phyloP scores from a whole-genome alignment of 2,888 invertebrate genomes.

The Oligia fasciuncula region DNA sequence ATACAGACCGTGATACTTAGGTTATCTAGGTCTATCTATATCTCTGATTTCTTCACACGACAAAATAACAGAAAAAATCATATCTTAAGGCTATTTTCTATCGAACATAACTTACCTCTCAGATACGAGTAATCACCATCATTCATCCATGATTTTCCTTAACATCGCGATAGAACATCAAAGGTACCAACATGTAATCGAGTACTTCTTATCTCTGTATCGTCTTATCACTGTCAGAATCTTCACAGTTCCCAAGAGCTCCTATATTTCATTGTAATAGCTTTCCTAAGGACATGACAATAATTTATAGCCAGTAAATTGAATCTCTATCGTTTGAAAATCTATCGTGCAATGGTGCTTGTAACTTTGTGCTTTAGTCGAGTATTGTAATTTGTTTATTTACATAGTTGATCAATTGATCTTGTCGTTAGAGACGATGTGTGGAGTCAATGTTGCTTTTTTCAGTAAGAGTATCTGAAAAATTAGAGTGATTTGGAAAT shows the following conservation, averaged over 20 bases:
- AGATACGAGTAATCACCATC: conserved; percentile 1
- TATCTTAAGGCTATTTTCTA: background rate
- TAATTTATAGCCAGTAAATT: conserved; percentile 77
- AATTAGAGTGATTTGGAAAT: background rate
- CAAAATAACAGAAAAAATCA: background rate
- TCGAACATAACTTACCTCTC: background rate
- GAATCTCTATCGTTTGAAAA: conserved; percentile 76
- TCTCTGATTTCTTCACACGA: background rate
- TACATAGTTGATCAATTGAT: conserved; percentile 35
- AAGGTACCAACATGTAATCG: conserved; percentile 31
- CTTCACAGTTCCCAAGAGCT: conserved; percentile 63
- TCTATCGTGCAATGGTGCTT: conserved; percentile 70
- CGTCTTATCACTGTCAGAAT: conserved; percentile 69
- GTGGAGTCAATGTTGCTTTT: background rate
- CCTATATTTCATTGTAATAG: conserved; percentile 76
- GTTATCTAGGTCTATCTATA: too few species aligned
- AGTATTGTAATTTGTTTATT: conserved; percentile 64
- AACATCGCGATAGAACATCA: conserved; percentile 8
- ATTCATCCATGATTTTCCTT: conserved; percentile 8
- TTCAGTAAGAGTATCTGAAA: background rate
- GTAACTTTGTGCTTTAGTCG: conserved; percentile 66
- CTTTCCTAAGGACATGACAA: conserved; percentile 69
- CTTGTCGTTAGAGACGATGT: background rate
- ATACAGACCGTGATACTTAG: too few species aligned
- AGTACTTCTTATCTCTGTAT: conserved; percentile 47